Evolutionary conservation across 2,888 invertebrate species (phyloP).

Genomic region (Thalpophila matura): DNA sequence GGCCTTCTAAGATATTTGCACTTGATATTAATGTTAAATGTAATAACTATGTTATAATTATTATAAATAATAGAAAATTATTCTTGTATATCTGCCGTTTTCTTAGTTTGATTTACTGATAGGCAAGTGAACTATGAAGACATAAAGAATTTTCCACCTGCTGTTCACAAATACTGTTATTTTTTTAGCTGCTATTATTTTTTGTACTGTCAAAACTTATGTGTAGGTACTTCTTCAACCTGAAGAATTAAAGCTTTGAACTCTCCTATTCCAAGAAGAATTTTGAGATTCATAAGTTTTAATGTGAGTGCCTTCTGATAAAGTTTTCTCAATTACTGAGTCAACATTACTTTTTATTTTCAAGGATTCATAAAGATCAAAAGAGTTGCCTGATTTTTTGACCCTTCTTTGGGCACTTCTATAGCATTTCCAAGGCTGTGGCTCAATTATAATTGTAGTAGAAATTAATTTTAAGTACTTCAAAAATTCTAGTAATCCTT

Average conservation of each 20-base stretch:
- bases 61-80: neutral
- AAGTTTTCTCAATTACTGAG: slow-evolving; percentile 90
- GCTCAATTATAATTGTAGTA: slow-evolving; percentile 93
- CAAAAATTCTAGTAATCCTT: slow-evolving; percentile 92
- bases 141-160: too few relatives aligned
- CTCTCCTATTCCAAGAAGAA: slow-evolving; percentile 93
- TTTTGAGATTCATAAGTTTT: slow-evolving; percentile 91
- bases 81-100: neutral
- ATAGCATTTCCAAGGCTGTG: slow-evolving; percentile 97
- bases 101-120: too few relatives aligned
- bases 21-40: too few relatives aligned
- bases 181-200: neutral
- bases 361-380: slow-evolving; percentile 91
- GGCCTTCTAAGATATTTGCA: neutral
- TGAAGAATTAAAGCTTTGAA: slow-evolving; percentile 90
- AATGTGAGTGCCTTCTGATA: slow-evolving; percentile 83
- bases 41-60: neutral
- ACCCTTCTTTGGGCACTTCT: slow-evolving; percentile 93
- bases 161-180: neutral
- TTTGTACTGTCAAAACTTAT: neutral
- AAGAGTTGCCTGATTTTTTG: slow-evolving; percentile 91
- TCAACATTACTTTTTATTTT: slow-evolving; percentile 92
- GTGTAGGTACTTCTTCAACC: too few relatives aligned
- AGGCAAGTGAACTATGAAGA: too few relatives aligned
- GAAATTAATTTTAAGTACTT: slow-evolving; percentile 88